Base-by-base conservation (phyloP, 2,888 invertebrate genomes). In the Pollenia labialis region DNA sequence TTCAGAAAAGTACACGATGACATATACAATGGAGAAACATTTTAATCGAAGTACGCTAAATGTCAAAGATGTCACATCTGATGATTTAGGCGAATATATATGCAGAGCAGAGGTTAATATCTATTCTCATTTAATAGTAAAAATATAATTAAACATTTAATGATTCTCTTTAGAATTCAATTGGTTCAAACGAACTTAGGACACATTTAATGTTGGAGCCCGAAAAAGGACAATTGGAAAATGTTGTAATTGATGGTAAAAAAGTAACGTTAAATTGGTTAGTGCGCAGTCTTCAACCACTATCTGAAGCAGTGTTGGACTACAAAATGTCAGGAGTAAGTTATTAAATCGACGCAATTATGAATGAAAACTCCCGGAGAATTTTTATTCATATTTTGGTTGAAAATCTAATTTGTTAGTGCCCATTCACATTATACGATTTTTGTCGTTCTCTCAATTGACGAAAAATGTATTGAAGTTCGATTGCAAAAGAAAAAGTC, bases 31-130 rank as follows among this genome's bases (percentile, higher is more conserved):
- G 12, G 91, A 92, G 82, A 90, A 91, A 46, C 89, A 87, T 18
- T 90, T 90, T 64, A 93, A 92, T 87, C 90, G 91, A 44, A 95
- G 97, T 89, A 95, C 95, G 88, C 92, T 97, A 64, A 93, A 96
- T 44, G 95, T 97, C 88, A 94, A 95, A 46, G 94, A 95, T 32
- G 96, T 97, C 0, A 94, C 94, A 16, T 92, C 93, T 60, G 91
- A 94, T 0, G 97, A 97, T 93, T 95, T 97, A 85, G 97, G 97
- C 0, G 95, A 95, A 91, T 97, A 97, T 91, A 95, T 96, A 1
- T 97, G 97, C 92, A 94, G 95, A 80, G 97, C 91, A 32, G 90
- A 91, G 89, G 91, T 91, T n/a, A 50, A 11, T 42, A 62, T 62
- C 1, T 46, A 10, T 40, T 52, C 42, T 1, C 23, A 4, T 1